Conservation (phyloP, 2,888 invertebrate species). For the Cecidostiba fungosa region DNA sequence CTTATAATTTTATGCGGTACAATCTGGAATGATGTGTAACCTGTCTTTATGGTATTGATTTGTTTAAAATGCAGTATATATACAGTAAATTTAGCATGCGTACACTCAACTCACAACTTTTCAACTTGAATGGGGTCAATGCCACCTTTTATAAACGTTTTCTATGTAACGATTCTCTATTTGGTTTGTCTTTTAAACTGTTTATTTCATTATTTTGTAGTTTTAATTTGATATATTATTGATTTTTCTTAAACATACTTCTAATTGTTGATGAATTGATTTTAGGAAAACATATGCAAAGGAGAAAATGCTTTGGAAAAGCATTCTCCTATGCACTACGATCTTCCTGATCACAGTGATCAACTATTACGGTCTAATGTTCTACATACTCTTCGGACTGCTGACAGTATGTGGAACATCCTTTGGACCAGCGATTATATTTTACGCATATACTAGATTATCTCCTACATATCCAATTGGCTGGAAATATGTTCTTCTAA, state of each 20-base stretch:
- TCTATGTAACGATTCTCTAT: neutral
- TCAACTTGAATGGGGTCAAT: constrained; percentile 4
- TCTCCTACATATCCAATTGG: constrained; percentile 55
- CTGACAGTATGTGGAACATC: constrained; percentile 58
- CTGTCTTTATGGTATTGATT: neutral
- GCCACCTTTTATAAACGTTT: neutral
- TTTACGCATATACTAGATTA: constrained; percentile 57
- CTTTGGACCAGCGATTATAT: constrained; percentile 59
- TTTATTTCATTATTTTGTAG: neutral
- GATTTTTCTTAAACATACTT: neutral
- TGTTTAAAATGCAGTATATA: neutral
- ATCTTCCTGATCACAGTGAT: constrained; percentile 59
- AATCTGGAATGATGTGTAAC: neutral
- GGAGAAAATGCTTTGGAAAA: constrained; percentile 54
- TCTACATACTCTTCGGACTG: constrained; percentile 60
- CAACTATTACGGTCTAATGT: constrained; percentile 56
- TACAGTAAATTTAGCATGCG: neutral
- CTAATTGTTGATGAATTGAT: neutral
- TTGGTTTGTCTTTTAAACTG: neutral
- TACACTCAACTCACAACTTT: neutral
- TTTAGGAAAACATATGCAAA: constrained; percentile 42
- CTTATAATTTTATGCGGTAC: neutral
- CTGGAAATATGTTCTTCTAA: constrained; percentile 57
- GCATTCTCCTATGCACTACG: constrained; percentile 52
- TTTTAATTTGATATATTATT: neutral